phyloP scores from a whole-genome alignment of 2,888 invertebrate species.

The Diarsia rubi region DNA sequence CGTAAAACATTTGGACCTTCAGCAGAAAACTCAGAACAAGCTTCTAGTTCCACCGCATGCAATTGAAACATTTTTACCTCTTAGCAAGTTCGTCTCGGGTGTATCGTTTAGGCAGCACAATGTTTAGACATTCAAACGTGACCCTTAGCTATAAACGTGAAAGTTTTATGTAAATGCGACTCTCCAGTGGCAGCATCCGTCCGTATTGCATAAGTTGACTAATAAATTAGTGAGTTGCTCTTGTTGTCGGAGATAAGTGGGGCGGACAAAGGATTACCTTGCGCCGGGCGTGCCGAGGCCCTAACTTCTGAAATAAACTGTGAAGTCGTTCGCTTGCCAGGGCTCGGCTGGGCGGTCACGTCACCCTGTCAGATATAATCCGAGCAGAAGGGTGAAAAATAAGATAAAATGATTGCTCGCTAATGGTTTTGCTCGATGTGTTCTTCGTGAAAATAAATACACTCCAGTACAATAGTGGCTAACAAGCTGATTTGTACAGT shows the following conservation, averaged over 20 bases:
- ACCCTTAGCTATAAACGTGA: conserved; percentile 76
- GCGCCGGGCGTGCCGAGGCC: conserved; percentile 67
- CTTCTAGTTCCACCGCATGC: conserved; percentile 64
- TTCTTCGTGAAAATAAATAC: conserved; percentile 44
- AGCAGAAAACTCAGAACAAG: conserved; percentile 51
- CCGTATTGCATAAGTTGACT: conserved; percentile 78
- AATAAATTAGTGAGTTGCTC: conserved; percentile 80
- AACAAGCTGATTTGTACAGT: conserved; percentile 35
- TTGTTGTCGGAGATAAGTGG: conserved; percentile 76
- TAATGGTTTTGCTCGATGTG: conserved; percentile 57
- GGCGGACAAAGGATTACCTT: conserved; percentile 80
- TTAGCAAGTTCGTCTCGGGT: conserved; percentile 67
- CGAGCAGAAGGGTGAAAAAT: conserved; percentile 70
- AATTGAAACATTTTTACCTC: conserved; percentile 71
- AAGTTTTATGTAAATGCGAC: conserved; percentile 81
- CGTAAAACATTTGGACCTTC: conserved; percentile 51
- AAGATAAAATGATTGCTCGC: conserved; percentile 64
- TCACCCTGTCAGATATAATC: conserved; percentile 68
- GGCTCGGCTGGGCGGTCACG: conserved; percentile 63
- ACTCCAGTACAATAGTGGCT: conserved; percentile 30
- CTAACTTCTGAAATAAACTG: conserved; percentile 73
- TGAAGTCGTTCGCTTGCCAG: conserved; percentile 67
- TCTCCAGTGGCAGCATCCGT: conserved; percentile 72
- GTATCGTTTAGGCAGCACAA: conserved; percentile 69
- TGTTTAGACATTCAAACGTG: conserved; percentile 75